Evolutionary conservation across 2,888 invertebrate species (phyloP), one percentile per base, ranked within the genome.

Genomic region (Orchesella flavescens): DNA sequence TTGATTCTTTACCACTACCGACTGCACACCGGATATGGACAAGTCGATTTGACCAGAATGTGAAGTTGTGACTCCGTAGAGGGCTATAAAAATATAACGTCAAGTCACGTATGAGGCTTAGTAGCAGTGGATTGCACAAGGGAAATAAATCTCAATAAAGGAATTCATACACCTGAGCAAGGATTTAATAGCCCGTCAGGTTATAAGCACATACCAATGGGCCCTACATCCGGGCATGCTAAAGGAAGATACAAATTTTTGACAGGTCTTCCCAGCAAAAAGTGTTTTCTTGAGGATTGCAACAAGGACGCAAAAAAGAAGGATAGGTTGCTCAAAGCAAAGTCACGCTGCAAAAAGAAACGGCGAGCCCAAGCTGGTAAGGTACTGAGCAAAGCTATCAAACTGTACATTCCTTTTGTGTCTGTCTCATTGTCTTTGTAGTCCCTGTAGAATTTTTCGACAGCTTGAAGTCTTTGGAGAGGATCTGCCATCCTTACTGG

Each of bases 191-290:
- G 34, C 17, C 46, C 46, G 13, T n/a, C n/a, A 55, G 34, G 1
- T 12, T 24, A 23, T 23, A 44, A 21, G 3, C 9, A 34, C 59
- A 17, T 72, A 79, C 79, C 55, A 7, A 44, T 44, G 1, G 72
- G 72, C n/a, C 43, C n/a, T 2, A 79, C 17, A 43, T 84, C 84
- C 7, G 65, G 23, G 7, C 19, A 49, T 34, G 61, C 55, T 34
- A 84, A 63, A 46, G 84, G 84, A 21, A 84, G 55, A 44, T 84
- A 78, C 57, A 84, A 59, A 17, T 78, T 82, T 78, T 78, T 82
- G 0, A 84, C 84, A 63, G 34, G 10, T 57, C 78, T 73, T 24
- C 84, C 84, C 15, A 84, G 53, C 17, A 84, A 76, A 71, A 69
- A 82, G n/a, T 82, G 84, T 23, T 73, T 53, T 73, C 78, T 76